Evolutionary conservation across 2,888 invertebrate genomes (phyloP), one percentile per base, ranked within the genome.

Genomic region (Itoplectis maculator): DNA sequence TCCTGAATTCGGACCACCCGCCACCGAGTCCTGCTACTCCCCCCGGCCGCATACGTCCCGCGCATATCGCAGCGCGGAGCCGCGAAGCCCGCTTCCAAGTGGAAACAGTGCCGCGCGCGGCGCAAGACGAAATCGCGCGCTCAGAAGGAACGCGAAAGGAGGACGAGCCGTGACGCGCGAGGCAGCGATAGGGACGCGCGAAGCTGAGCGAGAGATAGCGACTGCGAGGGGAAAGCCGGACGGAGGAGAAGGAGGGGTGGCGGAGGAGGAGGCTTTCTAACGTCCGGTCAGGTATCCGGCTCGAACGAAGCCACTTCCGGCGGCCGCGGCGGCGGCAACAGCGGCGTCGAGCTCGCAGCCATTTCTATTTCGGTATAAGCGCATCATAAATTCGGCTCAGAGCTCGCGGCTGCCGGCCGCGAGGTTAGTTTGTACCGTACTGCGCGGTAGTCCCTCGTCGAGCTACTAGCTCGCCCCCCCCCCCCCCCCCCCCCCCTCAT

Each of bases 281-380:
- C 77, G 77, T 81, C 81, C 81, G 81, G 81, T 78, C 77, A 63
- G 77, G 77, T 77, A 81, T 81, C 81, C 81, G 77, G 69, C 77
- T 81, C 81, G 77, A 81, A 81, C 77, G 81, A 78, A 78, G 81
- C 73, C 61, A 73, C 81, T 82, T 78, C 81, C 81, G 81, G 78
- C 61, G 73, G 66, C 59, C 29, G 29, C 3, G 3, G 29, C 2
- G 29, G 29, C 29, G 29, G 3, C n/a, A n/a, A n/a, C n/a, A n/a
- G 69, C 69, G 63, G 73, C 61, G 37, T 73, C 49, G 63, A 73
- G 66, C 65, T 81, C 83, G 84, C 86, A 88, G 75, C 84, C 85
- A 86, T 88, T 90, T 89, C 90, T 90, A 88, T 90, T 90, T 90
- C 87, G 87, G 88, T 90, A 91, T 88, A 89, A 91, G 89, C 89